Conservation (phyloP, 2,113 vertebrate genomes). For the Bagarius yarrelli region DNA sequence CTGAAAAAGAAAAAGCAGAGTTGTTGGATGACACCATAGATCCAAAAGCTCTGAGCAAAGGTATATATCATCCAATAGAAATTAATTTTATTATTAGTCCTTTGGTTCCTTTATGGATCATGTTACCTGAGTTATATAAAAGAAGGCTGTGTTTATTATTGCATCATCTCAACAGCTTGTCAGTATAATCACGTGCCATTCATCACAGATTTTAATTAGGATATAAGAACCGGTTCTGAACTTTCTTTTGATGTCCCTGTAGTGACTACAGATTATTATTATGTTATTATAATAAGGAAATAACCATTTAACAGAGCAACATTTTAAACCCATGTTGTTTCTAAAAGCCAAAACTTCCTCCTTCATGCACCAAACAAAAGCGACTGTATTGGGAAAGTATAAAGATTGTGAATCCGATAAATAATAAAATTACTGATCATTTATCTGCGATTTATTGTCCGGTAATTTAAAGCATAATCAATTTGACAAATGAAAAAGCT, state of each 20-base stretch:
- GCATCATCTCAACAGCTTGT: not conserved
- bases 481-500: not conserved
- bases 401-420: not conserved
- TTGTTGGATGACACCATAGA: no score
- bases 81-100: no score
- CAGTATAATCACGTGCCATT: not conserved
- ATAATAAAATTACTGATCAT: not conserved
- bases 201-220: not conserved
- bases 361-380: conserved; percentile 6
- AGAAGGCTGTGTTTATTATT: not conserved
- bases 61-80: no score
- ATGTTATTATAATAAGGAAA: no score
- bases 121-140: not conserved
- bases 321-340: conserved; percentile 5
- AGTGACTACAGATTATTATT: no score
- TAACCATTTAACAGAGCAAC: not conserved
- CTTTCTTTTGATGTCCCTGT: not conserved
- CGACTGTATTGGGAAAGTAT: not conserved
- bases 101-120: not conserved
- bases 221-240: not conserved
- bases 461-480: not conserved
- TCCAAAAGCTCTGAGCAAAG: no score
- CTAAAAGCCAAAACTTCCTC: not conserved
- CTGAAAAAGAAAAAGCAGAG: no score
- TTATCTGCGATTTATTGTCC: not conserved